Evolutionary conservation across 2,888 invertebrate genomes (phyloP).

Genomic region (Teleiodes luculella): DNA sequence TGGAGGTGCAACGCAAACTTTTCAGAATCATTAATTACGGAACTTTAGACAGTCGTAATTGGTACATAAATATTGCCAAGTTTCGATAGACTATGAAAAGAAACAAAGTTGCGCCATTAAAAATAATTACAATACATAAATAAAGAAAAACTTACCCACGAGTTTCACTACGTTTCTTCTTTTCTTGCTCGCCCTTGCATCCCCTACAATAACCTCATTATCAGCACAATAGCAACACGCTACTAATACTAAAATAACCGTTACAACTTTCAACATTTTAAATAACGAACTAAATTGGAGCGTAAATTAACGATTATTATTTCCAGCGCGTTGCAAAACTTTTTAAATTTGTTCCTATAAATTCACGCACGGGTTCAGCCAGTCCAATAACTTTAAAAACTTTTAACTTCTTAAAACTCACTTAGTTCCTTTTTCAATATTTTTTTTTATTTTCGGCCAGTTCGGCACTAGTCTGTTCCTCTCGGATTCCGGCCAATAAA

Average conservation of each 20-base stretch:
- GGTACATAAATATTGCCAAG: background rate
- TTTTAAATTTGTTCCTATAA: slow-evolving; percentile 6
- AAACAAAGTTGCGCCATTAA: background rate
- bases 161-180: slow-evolving; percentile 53
- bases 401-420: background rate
- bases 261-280: slow-evolving; percentile 46
- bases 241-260: slow-evolving; percentile 44
- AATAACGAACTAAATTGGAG: slow-evolving; percentile 1
- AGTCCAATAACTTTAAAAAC: background rate
- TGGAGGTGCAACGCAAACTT: too few relatives aligned
- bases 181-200: slow-evolving; percentile 64
- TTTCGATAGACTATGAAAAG: background rate
- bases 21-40: too few relatives aligned
- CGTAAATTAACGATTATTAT: background rate
- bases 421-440: slow-evolving; percentile 16
- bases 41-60: too few relatives aligned
- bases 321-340: background rate
- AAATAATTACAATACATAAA: background rate
- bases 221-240: slow-evolving; percentile 55
- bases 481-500: slow-evolving; percentile 51
- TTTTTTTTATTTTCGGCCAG: slow-evolving; percentile 22
- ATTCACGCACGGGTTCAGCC: background rate
- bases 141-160: slow-evolving; percentile 49
- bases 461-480: slow-evolving; percentile 40
- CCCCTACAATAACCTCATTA: slow-evolving; percentile 45